Base-by-base conservation (phyloP, 2,888 invertebrate species). In the Tanypteryx hageni region DNA sequence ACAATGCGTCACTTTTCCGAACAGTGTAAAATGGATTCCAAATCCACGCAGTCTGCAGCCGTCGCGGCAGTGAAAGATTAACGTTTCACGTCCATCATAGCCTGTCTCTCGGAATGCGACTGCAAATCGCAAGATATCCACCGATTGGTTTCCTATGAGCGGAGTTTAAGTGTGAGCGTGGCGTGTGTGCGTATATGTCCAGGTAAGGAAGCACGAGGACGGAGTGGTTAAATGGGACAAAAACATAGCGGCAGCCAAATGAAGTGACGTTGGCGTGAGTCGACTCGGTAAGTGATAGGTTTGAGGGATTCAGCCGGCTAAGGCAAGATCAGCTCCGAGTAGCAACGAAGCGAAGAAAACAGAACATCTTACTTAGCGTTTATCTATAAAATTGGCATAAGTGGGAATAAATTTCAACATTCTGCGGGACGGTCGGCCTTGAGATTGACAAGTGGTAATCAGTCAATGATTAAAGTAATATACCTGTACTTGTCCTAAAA, bases 321-420 rank as follows among this genome's bases (percentile, higher is more conserved):
- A 27, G 76, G 27, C n/a, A 76, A 27, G n/a, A 7, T 76, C 76
- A 13, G 61, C 27, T 76, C 13, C 4, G 68, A 76, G 76, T 22
- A n/a, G 7, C 76, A 10, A 11, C 11, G 22, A 44, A 44, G 44
- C 44, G 44, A 44, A 44, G 44, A 44, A 11, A 76, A 27, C 76
- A 76, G 27, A 76, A 76, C 76, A 76, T 76, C 76, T 27, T 27
- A 76, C 76, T 76, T 76, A 10, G 76, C 76, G 76, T 76, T 27
- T 76, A 27, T 76, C 76, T 76, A 22, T 13, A 76, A 76, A 76
- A 76, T 27, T 27, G 76, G 76, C 76, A 27, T 22, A 18, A 18
- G 5, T 10, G 76, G 76, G 27, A 27, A 76, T 76, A 76, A 76
- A 76, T 76, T 27, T 18, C 18, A 27, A 27, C 27, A 44, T 13